Conservation (phyloP, 2,113 vertebrate genomes). For the Mugil cephalus region DNA sequence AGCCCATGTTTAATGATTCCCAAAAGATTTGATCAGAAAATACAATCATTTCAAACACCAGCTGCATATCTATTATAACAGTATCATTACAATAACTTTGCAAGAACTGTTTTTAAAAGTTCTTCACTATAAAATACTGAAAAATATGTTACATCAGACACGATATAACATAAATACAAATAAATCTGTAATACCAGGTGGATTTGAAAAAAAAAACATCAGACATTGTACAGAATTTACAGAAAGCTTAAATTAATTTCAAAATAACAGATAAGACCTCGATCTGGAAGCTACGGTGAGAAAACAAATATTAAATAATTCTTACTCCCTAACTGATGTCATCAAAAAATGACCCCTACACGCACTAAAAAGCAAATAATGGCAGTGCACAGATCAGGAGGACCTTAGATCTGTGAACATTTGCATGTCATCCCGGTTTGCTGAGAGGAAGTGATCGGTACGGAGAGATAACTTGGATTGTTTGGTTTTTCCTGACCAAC, state of each 20-base stretch:
- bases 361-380: conserved; percentile 56
- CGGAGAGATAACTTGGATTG: conserved; percentile 11
- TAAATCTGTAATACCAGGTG: conserved; percentile 75
- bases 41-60: conserved; percentile 78
- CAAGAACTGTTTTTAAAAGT: conserved; percentile 62
- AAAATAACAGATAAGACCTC: conserved; percentile 72
- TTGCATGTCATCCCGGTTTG: conserved; percentile 40
- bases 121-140: conserved; percentile 82
- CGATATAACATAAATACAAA: conserved; percentile 75
- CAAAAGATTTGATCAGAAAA: conserved; percentile 83
- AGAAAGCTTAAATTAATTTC: conserved; percentile 75
- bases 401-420: conserved; percentile 49
- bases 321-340: conserved; percentile 37
- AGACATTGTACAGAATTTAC: conserved; percentile 75
- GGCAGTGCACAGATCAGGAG: conserved; percentile 72
- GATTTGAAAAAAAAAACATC: conserved; percentile 69
- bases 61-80: conserved; percentile 63
- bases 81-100: conserved; percentile 65
- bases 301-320: conserved; percentile 57
- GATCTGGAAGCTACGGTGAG: conserved; percentile 72
- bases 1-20: conserved; percentile 82
- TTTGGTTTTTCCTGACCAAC: conserved; percentile 12
- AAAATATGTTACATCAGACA: conserved; percentile 73
- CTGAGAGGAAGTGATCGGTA: conserved; percentile 5
- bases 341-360: conserved; percentile 51